Evolutionary conservation across 1,140 invertebrate genomes (phyloP).

Genomic region (Nasonia longicornis): DNA sequence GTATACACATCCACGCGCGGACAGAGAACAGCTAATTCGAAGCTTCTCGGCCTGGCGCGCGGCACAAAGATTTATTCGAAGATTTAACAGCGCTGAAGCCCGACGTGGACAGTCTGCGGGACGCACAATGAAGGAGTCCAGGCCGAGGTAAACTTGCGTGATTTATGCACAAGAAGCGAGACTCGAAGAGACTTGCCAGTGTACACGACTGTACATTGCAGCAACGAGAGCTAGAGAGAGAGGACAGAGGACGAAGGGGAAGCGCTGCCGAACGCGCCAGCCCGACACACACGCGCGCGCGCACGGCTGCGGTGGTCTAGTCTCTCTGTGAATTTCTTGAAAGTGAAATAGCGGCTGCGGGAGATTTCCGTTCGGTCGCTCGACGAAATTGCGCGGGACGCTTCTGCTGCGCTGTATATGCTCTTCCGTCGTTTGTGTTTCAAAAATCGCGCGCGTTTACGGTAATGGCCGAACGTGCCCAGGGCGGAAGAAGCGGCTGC

Average conservation of each 20-base stretch:
- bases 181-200: slow-evolving; percentile 4
- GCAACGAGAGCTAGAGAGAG: neutral
- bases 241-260: neutral
- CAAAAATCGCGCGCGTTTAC: neutral
- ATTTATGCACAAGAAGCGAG: slow-evolving; percentile 27
- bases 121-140: slow-evolving; percentile 17
- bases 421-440: neutral
- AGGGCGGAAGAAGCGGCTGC: neutral
- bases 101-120: slow-evolving; percentile 23
- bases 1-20: neutral
- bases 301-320: neutral
- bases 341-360: neutral
- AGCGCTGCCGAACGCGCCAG: neutral
- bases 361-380: neutral
- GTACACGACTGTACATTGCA: neutral
- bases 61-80: slow-evolving; percentile 45
- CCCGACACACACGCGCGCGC: neutral
- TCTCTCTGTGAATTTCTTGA: slow-evolving; percentile 23
- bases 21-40: slow-evolving; percentile 37
- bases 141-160: slow-evolving; percentile 34
- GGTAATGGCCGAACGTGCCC: neutral
- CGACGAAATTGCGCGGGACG: neutral
- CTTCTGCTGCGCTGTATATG: too few relatives aligned
- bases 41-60: neutral
- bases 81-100: slow-evolving; percentile 38